Evolutionary conservation across 2,888 invertebrate genomes (phyloP).

Genomic region (Ctena decussata): DNA sequence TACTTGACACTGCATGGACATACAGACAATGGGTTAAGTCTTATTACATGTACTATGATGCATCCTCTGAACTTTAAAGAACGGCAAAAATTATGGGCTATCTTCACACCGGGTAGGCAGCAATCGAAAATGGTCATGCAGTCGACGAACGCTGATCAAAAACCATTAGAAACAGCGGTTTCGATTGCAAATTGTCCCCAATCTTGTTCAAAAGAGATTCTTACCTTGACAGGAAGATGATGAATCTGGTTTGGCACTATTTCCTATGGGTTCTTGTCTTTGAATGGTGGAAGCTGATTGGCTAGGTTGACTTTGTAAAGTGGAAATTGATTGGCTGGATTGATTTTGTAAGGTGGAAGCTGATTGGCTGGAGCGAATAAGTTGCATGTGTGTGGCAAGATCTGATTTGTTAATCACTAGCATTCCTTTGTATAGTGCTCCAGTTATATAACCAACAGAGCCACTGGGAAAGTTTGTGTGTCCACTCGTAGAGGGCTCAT

Average conservation of each 20-base stretch:
- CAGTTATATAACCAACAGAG: neutral
- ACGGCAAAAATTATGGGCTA: too few relatives aligned
- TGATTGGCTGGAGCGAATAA: neutral
- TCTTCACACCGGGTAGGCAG: too few relatives aligned
- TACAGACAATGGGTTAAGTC: too few relatives aligned
- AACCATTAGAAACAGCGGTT: too few relatives aligned
- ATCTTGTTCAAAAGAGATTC: too few relatives aligned
- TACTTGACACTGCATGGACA: too few relatives aligned
- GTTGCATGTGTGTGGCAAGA: neutral
- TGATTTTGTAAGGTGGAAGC: neutral
- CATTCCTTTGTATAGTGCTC: neutral
- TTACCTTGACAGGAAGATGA: neutral
- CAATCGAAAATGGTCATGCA: too few relatives aligned
- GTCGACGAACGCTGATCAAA: too few relatives aligned
- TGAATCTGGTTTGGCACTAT: neutral
- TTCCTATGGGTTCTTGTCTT: neutral
- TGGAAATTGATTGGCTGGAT: too few relatives aligned
- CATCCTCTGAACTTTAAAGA: too few relatives aligned
- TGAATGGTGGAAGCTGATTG: neutral
- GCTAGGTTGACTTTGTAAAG: neutral
- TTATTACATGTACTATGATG: too few relatives aligned
- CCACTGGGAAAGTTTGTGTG: neutral
- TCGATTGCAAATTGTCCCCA: too few relatives aligned
- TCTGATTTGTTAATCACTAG: slow-evolving; percentile 1
- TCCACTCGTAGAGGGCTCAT: neutral